These are phyloP conservation scores for Botrylloides violaceus DNA, from an alignment of 23 tunicate species.

Conservation along the genomic window DNA sequence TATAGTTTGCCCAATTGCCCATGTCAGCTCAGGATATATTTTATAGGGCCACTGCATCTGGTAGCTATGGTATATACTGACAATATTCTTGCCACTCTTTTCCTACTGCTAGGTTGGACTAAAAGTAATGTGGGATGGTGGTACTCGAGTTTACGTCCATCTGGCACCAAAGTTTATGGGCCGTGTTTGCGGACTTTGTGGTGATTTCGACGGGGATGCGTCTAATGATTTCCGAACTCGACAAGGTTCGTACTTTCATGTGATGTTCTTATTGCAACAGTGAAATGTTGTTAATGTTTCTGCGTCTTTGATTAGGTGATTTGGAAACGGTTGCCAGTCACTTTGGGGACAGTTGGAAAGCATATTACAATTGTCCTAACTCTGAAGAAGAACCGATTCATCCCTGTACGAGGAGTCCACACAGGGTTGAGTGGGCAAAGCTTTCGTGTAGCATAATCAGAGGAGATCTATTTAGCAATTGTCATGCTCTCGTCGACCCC, in stretches of 20 bases:
- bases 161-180: slow-evolving; percentile 62
- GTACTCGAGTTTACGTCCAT: slow-evolving; percentile 89
- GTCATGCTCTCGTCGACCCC: slow-evolving; percentile 71
- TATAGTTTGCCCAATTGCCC: too few relatives aligned
- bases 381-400: slow-evolving; percentile 85
- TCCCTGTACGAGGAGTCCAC: slow-evolving; percentile 71
- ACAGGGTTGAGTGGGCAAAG: slow-evolving; percentile 79
- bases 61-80: too few relatives aligned
- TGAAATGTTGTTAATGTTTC: too few relatives aligned
- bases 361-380: slow-evolving; percentile 67
- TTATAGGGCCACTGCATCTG: too few relatives aligned
- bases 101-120: slow-evolving; percentile 56
- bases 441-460: slow-evolving; percentile 51
- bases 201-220: slow-evolving; percentile 83
- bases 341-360: slow-evolving; percentile 88
- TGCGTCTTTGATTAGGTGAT: too few relatives aligned
- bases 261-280: too few relatives aligned
- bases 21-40: too few relatives aligned
- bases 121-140: slow-evolving; percentile 85
- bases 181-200: slow-evolving; percentile 83
- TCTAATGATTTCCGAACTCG: slow-evolving; percentile 71
- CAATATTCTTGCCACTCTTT: too few relatives aligned
- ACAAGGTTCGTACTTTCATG: too few relatives aligned
- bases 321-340: slow-evolving; percentile 29
- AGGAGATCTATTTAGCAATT: slow-evolving; percentile 53